phyloP scores from a whole-genome alignment of 2,888 invertebrate species.

The Sphaerophoria taeniata region DNA sequence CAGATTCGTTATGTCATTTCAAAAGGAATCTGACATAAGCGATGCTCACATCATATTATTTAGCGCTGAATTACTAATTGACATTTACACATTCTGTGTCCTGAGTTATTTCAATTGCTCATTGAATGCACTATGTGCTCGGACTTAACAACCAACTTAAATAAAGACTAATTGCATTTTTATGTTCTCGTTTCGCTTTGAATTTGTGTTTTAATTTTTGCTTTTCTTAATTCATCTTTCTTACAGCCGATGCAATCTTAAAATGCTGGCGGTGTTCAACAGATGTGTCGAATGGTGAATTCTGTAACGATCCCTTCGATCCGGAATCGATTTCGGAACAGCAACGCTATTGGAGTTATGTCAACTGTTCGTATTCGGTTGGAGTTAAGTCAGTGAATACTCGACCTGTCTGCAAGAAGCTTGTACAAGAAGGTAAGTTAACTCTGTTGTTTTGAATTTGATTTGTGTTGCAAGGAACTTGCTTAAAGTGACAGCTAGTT shows the following conservation, averaged over 20 bases:
- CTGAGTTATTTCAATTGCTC: slow-evolving; percentile 40
- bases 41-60: slow-evolving; percentile 2
- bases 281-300: slow-evolving; percentile 85
- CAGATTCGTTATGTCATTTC: not conserved
- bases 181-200: not conserved
- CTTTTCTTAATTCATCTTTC: slow-evolving; percentile 58
- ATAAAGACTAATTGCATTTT: slow-evolving; percentile 40
- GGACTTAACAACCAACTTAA: slow-evolving; percentile 11
- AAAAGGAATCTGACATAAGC: slow-evolving; percentile 35
- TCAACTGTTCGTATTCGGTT: slow-evolving; percentile 83
- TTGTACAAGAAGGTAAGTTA: slow-evolving; percentile 88
- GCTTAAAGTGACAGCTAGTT: slow-evolving; percentile 19
- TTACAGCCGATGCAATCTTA: slow-evolving; percentile 86
- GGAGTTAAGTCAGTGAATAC: slow-evolving; percentile 83
- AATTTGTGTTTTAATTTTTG: not conserved
- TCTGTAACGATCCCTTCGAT: slow-evolving; percentile 90
- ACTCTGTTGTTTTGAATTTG: not conserved
- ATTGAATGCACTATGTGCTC: slow-evolving; percentile 34
- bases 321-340: slow-evolving; percentile 83
- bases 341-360: slow-evolving; percentile 82
- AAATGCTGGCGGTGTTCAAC: slow-evolving; percentile 91
- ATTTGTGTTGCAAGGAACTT: slow-evolving; percentile 3
- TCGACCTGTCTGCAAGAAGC: slow-evolving; percentile 89
- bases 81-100: not conserved
- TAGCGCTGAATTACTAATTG: slow-evolving; percentile 47